Base-by-base conservation (phyloP, 2,113 vertebrate genomes). In the Ramphastos sulfuratus region DNA sequence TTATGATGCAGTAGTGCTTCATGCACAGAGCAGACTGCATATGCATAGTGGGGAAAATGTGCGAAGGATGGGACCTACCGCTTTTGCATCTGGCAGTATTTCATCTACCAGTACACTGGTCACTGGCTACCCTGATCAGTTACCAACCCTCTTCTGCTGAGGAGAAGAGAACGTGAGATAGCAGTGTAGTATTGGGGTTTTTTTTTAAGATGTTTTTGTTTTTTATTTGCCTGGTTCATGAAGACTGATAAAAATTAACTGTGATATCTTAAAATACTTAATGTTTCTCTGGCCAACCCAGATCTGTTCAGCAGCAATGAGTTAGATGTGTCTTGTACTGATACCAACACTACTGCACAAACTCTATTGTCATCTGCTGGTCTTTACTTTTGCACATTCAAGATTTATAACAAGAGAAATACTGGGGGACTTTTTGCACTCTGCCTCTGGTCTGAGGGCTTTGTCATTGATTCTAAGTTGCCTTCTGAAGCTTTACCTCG, bases 1-100 rank as follows among this genome's bases (percentile, higher is more conserved):
- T 48, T 60, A 28, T 35, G 61, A 64, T 6, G 42, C 7, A 46
- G 80, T 60, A 46, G 13, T 60, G 19, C n/a, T 71, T 20, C 17
- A 5, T 11, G 33, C 78, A 31, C 48, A 59, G 35, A 13, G 33
- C 3, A 0, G 35, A 33, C 59, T 83, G 7, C 0, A 1, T 10
- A 24, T 15, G 25, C 35, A 5, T 23, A 35, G 39, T 9, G 6
- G 8, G 19, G 35, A 25, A 3, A 4, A 9, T 2, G 9, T 55
- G 71, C 63, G 59, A 8, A n/a, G 58, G 15, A 58, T 61, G 18
- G 27, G 39, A 76, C 75, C 13, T 50, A 35, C 11, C 50, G 25
- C 48, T 64, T 86, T 86, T 82, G 33, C n/a, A n/a, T 30, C 48
- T 69, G 17, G 7, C 42, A 30, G 17, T 8, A 37, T 33, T 78